Evolutionary conservation across 1,140 invertebrate genomes (phyloP), one percentile per base, ranked within the genome.

Genomic region (Harlomillsia oculata): DNA sequence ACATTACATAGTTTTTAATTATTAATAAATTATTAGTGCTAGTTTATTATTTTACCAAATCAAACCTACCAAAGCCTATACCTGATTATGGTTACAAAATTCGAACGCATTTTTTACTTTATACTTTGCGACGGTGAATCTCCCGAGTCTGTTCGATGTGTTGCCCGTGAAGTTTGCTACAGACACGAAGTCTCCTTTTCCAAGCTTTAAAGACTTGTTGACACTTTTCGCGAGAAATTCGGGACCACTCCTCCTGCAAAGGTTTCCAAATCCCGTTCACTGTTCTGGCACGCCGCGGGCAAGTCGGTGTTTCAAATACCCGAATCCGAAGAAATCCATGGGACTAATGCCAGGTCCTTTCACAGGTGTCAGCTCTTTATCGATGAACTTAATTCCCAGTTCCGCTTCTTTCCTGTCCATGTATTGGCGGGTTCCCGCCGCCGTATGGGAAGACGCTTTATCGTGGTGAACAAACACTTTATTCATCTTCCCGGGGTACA

Each of bases 391-490:
- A 8, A 55, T 55, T 14, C 53, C 53, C n/a, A 48, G 29, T 48
- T 28, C 48, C 20, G 13, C 5, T 21, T 32, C 39, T 29, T 46
- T 18, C 2, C 48, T 23, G 18, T 46, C 34, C 1, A 32, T 44
- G 21, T 55, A 55, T 20, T 14, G 18, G 21, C 20, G 29, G 1
- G 53, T 55, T 9, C 23, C 23, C 23, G n/a, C 1, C 0, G 30
- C 44, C 0, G 43, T 46, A 28, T 55, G 53, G 2, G 43, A 36
- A 3, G 53, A 16, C 8, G 40, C 48, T 9, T 26, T 23, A 45
- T 58, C 56, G 28, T 58, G 56, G 21, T 58, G 37, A 32, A 58
- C 40, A 25, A 44, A 32, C 1, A 58, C 41, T 28, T 58, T 58
- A 5, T 30, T 11, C 3, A 29, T 30, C 18, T 58, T 49, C 3